phyloP scores from a whole-genome alignment of 2,888 invertebrate genomes.

The Laspeyria flexula region DNA sequence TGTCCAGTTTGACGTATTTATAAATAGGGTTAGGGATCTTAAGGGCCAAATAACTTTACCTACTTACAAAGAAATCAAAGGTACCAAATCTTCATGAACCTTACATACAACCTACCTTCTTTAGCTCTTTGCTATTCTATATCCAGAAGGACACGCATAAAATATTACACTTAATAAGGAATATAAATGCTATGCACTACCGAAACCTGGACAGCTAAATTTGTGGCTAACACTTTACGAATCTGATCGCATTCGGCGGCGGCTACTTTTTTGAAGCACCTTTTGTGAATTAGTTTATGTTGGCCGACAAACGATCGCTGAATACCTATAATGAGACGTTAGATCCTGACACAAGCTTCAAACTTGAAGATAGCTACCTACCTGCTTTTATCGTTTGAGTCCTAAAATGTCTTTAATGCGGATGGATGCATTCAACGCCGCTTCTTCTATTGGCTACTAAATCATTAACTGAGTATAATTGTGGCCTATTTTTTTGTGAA shows the following conservation, averaged over 20 bases:
- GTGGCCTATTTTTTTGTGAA: too few species aligned
- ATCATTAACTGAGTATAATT: too few species aligned
- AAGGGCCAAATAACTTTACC: too few species aligned
- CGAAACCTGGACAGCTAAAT: constrained; percentile 7
- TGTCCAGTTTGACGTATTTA: background rate
- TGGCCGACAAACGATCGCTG: constrained; percentile 19
- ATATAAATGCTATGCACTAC: constrained; percentile 27
- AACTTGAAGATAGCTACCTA: constrained; percentile 2
- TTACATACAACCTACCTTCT: too few species aligned
- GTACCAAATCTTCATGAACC: too few species aligned
- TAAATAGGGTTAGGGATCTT: background rate
- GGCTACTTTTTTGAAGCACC: constrained; percentile 20
- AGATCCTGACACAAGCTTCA: background rate
- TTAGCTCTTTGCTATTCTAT: background rate
- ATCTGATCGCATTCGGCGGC: constrained; percentile 19
- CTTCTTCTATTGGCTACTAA: too few species aligned
- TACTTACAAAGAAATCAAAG: too few species aligned
- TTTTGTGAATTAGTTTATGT: constrained; percentile 21
- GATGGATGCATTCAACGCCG: too few species aligned
- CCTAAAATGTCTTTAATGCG: too few species aligned
- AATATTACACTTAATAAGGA: background rate
- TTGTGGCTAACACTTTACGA: constrained; percentile 15
- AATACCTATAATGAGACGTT: constrained; percentile 19
- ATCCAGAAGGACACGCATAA: too few species aligned
- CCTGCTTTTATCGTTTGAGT: background rate